phyloP scores from a whole-genome alignment of 2,797 vertebrate genomes.

The Tauraco hartlaubi region DNA sequence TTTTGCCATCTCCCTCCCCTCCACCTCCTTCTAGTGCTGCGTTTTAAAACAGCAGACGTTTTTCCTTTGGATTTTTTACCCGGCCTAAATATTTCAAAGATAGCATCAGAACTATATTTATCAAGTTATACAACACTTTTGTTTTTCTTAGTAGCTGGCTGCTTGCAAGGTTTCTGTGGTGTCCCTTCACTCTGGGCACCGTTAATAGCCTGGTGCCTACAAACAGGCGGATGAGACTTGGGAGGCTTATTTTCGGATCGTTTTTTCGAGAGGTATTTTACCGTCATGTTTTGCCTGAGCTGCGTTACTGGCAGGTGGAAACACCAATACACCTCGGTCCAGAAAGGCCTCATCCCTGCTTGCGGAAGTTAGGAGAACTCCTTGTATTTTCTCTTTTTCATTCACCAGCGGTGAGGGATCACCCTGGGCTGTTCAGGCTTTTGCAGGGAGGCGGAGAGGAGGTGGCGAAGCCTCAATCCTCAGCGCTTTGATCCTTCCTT shows the following conservation, averaged over 20 bases:
- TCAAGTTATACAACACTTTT: slow-evolving; percentile 34
- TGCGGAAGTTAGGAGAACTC: neutral
- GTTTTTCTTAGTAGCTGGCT: neutral
- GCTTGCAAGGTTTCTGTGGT: neutral
- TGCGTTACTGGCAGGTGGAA: neutral
- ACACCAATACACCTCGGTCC: neutral
- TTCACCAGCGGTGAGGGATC: neutral
- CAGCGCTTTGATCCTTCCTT: neutral
- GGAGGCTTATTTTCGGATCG: neutral
- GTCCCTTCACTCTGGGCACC: neutral
- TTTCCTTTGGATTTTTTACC: neutral
- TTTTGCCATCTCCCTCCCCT: neutral
- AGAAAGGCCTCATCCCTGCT: neutral
- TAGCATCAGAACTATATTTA: slow-evolving; percentile 51
- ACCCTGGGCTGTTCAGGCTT: neutral
- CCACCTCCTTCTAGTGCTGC: neutral
- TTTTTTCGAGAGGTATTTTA: neutral
- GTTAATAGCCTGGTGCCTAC: neutral
- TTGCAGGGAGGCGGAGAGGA: neutral
- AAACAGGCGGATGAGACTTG: neutral
- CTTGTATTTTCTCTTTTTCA: neutral
- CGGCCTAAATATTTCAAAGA: slow-evolving; percentile 66
- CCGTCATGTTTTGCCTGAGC: neutral
- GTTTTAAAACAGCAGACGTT: slow-evolving; percentile 8
- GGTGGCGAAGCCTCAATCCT: neutral